Evolutionary conservation across 2,113 vertebrate species (phyloP).

Genomic region (Cathartes aura): DNA sequence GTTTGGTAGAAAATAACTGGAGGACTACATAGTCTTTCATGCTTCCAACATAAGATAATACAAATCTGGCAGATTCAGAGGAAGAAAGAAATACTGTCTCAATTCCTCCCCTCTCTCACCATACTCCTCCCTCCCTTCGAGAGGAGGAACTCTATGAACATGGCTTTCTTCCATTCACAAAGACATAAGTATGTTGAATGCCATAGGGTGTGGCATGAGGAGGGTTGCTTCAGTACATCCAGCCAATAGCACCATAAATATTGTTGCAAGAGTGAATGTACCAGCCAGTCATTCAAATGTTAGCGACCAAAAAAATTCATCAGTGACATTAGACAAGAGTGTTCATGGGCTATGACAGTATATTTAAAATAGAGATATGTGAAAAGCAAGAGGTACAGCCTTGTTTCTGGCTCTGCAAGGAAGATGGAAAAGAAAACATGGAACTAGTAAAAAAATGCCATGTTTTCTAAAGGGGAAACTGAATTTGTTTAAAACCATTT

Average conservation of each 20-base stretch:
- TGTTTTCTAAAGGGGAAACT: neutral
- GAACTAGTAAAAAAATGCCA: neutral
- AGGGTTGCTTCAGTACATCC: neutral
- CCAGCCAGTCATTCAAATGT: neutral
- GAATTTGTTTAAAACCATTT: neutral
- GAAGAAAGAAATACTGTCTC: neutral
- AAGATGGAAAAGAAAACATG: neutral
- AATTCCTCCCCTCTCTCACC: neutral
- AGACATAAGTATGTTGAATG: neutral
- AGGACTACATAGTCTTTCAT: neutral
- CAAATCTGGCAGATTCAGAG: neutral
- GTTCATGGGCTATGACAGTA: neutral
- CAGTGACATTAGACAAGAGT: neutral
- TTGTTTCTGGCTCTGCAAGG: neutral
- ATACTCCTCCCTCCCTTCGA: accelerated
- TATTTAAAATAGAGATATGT: neutral
- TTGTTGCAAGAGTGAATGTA: neutral
- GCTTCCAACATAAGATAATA: neutral
- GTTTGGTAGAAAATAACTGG: neutral
- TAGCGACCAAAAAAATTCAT: neutral
- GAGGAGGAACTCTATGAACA: neutral
- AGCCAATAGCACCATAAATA: neutral
- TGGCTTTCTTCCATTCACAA: neutral
- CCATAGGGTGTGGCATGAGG: neutral
- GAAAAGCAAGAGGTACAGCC: neutral